Conservation (phyloP, 1,140 invertebrate genomes). For the Eumeta japonica region DNA sequence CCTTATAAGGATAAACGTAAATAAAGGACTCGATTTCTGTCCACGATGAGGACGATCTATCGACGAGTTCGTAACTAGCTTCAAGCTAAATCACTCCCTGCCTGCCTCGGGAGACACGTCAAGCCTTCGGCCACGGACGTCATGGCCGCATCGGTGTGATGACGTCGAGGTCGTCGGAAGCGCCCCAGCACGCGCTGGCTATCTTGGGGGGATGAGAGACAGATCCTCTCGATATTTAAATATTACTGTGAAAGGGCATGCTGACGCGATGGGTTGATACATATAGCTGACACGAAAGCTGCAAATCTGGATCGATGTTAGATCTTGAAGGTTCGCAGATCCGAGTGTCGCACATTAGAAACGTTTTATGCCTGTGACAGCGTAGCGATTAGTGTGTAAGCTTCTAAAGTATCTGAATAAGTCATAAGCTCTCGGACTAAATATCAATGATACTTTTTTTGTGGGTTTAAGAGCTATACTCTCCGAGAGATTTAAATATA, state of each 20-base stretch:
- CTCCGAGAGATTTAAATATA: slow-evolving; percentile 2
- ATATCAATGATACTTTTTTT: neutral
- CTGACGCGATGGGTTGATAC: too few species aligned
- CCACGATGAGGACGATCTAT: neutral
- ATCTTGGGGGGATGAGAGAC: too few species aligned
- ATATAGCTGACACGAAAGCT: neutral
- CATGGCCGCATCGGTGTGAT: neutral
- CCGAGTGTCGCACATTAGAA: too few species aligned
- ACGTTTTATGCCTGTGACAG: too few species aligned
- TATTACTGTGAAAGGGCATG: too few species aligned
- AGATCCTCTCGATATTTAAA: too few species aligned
- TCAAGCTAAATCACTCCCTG: neutral
- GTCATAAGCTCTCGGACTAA: neutral
- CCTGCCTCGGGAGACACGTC: neutral
- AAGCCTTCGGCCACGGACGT: too few species aligned
- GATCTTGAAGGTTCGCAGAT: neutral
- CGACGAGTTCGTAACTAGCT: neutral
- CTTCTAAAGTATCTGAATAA: neutral
- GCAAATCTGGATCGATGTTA: neutral
- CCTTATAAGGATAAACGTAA: too few species aligned
- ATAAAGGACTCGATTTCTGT: neutral
- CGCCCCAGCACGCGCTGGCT: too few species aligned
- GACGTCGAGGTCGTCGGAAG: neutral
- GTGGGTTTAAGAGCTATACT: too few species aligned
- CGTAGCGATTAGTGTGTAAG: too few species aligned